Evolutionary conservation across 1,140 invertebrate genomes (phyloP), one percentile per base, ranked within the genome.

Genomic region (Drosophila insularis): DNA sequence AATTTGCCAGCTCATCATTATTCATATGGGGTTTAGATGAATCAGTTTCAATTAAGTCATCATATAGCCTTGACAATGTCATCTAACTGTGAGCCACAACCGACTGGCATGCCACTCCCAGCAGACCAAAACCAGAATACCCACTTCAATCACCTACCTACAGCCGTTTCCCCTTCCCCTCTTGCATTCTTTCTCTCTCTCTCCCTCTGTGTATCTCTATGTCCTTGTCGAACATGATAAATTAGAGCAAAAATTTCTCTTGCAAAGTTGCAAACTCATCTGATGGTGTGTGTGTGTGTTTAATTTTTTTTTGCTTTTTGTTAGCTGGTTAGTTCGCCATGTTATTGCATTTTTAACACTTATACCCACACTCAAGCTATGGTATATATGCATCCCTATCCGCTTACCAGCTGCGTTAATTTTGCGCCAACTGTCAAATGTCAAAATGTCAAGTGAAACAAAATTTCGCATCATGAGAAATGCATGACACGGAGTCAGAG

Each of bases 401-500:
- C 40, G 13, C 40, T 17, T 14, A 43, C 55, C 60, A 40, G 46
- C 43, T 67, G 82, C 75, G 82, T 86, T 86, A 86, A 86, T 86
- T 86, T 86, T 77, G 74, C 81, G 78, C 79, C 71, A 81, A 79
- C 82, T 86, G 79, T 71, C 82, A 86, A 86, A 86, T 86, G 82
- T 86, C 82, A 86, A 87, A 87, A 86, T 86, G 82, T 87, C 82
- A 87, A 86, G 78, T 79, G 82, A 79, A 71, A 76, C 82, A 87
- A 86, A 87, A 86, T 87, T 81, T 78, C 71, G 63, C 71, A 81
- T 86, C 82, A 87, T 86, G 81, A 81, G 81, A 81, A 86, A 86
- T 86, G 82, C 81, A 86, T 86, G 82, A 74, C 74, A 60, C 53
- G 59, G 55, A 39, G 59, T 40, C 39, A 55, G 31, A 58, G 58